Evolutionary conservation across 2,113 vertebrate species (phyloP).

Genomic region (Otus sunia): DNA sequence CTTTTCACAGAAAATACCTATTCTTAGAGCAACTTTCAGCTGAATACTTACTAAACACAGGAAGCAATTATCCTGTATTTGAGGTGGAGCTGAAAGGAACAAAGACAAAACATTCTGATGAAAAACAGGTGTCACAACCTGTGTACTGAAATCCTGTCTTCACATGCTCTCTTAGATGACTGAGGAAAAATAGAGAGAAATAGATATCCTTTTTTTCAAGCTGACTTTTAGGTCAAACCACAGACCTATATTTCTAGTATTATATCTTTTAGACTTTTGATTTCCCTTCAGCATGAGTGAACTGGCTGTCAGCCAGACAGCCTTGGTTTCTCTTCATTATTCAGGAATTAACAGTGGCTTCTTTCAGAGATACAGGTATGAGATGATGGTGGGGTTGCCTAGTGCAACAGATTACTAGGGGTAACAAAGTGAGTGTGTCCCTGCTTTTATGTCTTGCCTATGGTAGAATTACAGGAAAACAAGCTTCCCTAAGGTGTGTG

Average conservation of each 20-base stretch:
- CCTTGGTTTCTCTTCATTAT: neutral
- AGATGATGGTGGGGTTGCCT: rapidly evolving
- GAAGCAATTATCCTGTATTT: neutral
- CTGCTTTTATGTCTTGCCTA: neutral
- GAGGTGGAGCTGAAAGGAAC: neutral
- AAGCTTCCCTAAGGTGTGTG: rapidly evolving
- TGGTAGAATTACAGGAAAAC: neutral
- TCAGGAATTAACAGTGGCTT: neutral
- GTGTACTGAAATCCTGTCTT: neutral
- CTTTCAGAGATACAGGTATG: neutral
- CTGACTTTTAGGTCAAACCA: neutral
- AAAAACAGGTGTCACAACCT: neutral
- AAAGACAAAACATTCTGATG: neutral
- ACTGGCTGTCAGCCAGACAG: neutral
- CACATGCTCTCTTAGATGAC: neutral
- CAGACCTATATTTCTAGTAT: neutral
- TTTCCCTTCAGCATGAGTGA: neutral
- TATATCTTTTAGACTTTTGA: neutral
- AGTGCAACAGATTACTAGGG: neutral
- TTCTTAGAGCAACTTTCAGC: neutral
- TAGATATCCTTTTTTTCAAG: neutral
- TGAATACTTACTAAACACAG: neutral
- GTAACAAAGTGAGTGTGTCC: neutral
- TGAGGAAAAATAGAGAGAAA: neutral
- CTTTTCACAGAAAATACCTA: neutral